Base-by-base conservation (phyloP, 2,797 vertebrate species). In the Enteromius viviparus region DNA sequence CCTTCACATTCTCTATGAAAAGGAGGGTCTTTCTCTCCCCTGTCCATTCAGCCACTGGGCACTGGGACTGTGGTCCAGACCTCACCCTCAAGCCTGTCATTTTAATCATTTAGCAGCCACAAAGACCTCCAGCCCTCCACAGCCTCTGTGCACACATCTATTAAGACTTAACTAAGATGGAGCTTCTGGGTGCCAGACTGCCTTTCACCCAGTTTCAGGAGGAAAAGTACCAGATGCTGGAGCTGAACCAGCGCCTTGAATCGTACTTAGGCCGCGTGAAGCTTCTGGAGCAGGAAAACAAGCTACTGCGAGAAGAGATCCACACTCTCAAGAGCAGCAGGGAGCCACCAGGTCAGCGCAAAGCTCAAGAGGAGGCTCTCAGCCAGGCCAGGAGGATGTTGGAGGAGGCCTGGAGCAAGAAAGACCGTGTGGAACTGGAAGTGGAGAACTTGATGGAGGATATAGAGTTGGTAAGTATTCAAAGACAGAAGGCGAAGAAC, bases 181-280 rank as follows among this genome's bases (percentile, higher is more conserved):
- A 93, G 83, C 78, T 91, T 72, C 89, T 86, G 42, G 62, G 80
- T 64, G 0, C 85, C 34, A 88, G 76, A 12, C 85, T 70, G 84
- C 55, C 71, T 37, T 78, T 85, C 40, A 70, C 79, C 74, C 87
- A 82, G 49, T 62, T 93, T 81, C 95, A 93, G 0, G 95, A 96
- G 65, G 96, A 98, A 78, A 96, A 95, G 40, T 91, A 95, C 42
- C 96, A 97, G 91, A 96, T 99, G 97, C 95, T 97, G 93, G 94
- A 94, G 88, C 96, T 99, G 86, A 98, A 99, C 92, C 93, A 90
- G 65, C 93, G 97, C 17, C 93, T 99, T 85, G 97, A 97, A 85
- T 93, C 94, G 2, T 99, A 99, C 87, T 91, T 99, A 90, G 92
- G 93, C 84, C 92, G 95, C 2, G 97, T 99, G 78, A 96, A 97